Conservation (phyloP, 2,113 vertebrate species). For the Arvicanthis niloticus region DNA sequence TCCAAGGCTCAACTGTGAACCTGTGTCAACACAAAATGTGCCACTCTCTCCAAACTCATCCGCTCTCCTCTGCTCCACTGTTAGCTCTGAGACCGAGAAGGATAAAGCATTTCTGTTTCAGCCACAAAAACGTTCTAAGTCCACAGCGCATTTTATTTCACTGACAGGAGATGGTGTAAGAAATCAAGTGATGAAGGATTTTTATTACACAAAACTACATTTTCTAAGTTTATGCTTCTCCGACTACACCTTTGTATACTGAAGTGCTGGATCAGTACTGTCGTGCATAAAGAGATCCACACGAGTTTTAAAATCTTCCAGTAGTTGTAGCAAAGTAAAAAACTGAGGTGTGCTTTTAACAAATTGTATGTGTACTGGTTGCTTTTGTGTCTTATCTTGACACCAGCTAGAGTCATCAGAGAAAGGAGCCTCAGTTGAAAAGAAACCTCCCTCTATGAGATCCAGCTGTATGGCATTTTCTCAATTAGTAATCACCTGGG, state of each 20-base stretch:
- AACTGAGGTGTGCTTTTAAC: neutral
- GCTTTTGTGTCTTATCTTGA: too few species aligned
- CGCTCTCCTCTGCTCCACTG: neutral
- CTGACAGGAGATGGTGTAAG: neutral
- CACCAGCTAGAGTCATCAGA: too few species aligned
- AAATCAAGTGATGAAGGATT: neutral
- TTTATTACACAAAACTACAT: neutral
- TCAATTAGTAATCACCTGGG: too few species aligned
- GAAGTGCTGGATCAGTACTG: neutral
- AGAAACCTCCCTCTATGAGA: too few species aligned
- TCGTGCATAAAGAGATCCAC: neutral
- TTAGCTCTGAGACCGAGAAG: too few species aligned
- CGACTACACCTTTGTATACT: neutral
- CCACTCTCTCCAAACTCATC: neutral
- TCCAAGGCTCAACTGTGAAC: neutral
- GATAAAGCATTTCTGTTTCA: neutral
- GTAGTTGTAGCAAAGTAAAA: neutral
- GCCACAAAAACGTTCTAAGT: neutral
- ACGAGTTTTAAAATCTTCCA: neutral
- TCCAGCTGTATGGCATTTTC: too few species aligned
- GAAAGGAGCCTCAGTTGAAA: too few species aligned
- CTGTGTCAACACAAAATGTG: neutral
- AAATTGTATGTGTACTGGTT: neutral
- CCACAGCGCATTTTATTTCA: neutral
- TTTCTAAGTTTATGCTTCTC: neutral